Evolutionary conservation across 2,797 vertebrate species (phyloP).

Genomic region (Threskiornis aethiopicus): DNA sequence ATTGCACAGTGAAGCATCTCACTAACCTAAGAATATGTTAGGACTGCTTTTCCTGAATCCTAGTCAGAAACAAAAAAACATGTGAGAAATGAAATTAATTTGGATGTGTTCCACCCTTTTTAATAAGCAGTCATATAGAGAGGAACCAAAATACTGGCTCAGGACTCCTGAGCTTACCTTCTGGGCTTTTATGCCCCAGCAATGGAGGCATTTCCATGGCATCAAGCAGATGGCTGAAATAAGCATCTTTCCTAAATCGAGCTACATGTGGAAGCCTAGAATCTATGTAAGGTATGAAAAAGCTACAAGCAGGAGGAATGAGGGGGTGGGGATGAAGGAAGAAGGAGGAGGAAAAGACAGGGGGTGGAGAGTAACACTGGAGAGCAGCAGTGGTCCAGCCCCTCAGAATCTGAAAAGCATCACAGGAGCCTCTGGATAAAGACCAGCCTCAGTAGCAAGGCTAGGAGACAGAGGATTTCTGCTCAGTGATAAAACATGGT

Average conservation of each 20-base stretch:
- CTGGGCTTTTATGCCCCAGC: neutral
- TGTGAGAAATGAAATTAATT: neutral
- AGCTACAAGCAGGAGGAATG: conserved; percentile 39
- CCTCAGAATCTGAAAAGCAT: conserved; percentile 65
- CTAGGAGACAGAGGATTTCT: conserved; percentile 55
- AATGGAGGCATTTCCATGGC: neutral
- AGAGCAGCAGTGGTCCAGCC: conserved; percentile 64
- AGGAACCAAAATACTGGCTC: neutral
- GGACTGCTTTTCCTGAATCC: neutral
- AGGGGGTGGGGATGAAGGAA: conserved; percentile 50
- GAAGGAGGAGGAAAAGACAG: conserved; percentile 56
- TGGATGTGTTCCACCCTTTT: neutral
- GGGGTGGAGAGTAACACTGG: conserved; percentile 64
- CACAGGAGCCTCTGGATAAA: conserved; percentile 59
- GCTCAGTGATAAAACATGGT: conserved; percentile 43
- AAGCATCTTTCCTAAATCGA: conserved; percentile 46
- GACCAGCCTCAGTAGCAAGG: conserved; percentile 35
- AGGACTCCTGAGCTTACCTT: neutral
- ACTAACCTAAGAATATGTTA: neutral
- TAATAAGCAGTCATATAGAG: neutral
- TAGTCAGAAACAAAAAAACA: neutral
- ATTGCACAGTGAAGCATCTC: neutral
- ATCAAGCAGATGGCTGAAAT: conserved; percentile 30
- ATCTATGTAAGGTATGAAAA: neutral
- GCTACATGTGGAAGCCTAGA: conserved; percentile 13